Evolutionary conservation across 2,113 vertebrate species (phyloP), one percentile per base, ranked within the genome.

Genomic region (Capra hircus): DNA sequence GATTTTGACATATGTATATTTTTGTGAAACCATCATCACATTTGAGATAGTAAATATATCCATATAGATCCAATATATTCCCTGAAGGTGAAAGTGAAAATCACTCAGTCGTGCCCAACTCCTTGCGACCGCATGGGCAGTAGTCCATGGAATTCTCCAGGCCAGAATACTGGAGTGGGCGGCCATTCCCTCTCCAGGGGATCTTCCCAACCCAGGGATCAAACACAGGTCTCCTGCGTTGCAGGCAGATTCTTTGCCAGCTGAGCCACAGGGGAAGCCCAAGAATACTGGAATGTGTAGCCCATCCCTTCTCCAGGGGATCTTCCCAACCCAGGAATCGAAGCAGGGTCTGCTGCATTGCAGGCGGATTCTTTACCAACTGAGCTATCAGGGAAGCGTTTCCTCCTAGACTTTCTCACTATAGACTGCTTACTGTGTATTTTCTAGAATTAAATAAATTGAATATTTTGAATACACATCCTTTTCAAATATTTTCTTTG

Each of bases 71-170:
- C 67, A 74, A 13, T 74, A 74, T n/a, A 27, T 13, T 30, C 45
- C 45, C 28, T 45, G 11, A 82, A 77, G 23, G 60, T 62, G 28
- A 62, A 62, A 62, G 19, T 74, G 67, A 74, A 74, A 74, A 74
- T 40, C 67, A 40, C 67, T 74, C 67, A 40, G 36, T 74, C 0
- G 1, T 74, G 21, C 21, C 10, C 0, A 0, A 23, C 67, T 71
- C n/a, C 67, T 71, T 71, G n/a, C 0, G 0, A 71, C 19, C 0
- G 0, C 67, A 12, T 40, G 19, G 67, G n/a, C 10, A 40, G 67
- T 40, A 40, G 19, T 40, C n/a, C 19, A 40, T 40, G 10, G 67
- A 40, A 40, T 25, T 74, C n/a, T 74, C n/a, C 19, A 40, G 67
- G 67, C 67, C n/a, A 40, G 67, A 40, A 74, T 74, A 40, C 67